Evolutionary conservation across 2,113 vertebrate species (phyloP).

Genomic region (Mesembrinibis cayennensis): DNA sequence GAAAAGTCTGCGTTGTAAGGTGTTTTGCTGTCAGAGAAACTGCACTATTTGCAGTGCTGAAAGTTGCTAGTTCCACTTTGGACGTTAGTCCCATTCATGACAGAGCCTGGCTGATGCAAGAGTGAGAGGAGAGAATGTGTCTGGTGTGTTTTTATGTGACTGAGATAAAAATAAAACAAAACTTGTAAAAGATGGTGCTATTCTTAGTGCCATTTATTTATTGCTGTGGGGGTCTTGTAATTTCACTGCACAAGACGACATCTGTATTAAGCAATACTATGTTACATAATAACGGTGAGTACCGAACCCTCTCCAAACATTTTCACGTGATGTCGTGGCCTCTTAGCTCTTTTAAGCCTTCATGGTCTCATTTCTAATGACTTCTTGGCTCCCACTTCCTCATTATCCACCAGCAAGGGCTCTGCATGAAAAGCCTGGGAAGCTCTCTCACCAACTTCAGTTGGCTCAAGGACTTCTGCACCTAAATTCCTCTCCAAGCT

Average conservation of each 20-base stretch:
- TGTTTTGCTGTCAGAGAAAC: not conserved
- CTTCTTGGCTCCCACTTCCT: not conserved
- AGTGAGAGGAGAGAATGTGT: not conserved
- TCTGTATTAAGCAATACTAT: not conserved
- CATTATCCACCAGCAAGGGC: not conserved
- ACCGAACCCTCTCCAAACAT: not conserved
- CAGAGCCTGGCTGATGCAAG: not conserved
- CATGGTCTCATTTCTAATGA: not conserved
- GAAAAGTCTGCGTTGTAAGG: not conserved
- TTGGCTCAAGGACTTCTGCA: not conserved
- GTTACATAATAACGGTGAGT: fast-evolving
- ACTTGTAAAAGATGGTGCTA: not conserved
- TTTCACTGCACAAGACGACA: not conserved
- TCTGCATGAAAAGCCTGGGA: not conserved
- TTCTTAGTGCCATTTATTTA: not conserved
- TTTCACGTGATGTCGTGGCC: not conserved
- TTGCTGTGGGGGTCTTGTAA: not conserved
- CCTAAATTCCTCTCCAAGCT: not conserved
- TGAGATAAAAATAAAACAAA: not conserved
- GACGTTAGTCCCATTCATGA: not conserved
- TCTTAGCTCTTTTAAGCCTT: not conserved
- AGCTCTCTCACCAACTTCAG: not conserved
- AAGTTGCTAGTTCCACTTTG: not conserved
- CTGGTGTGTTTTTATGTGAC: not conserved
- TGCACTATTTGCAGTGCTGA: not conserved